Percentiles rank a stretch among this genome's conserved stretches.
Conservation (phyloP, 2,888 invertebrate species). For the Subacronicta megacephala region DNA sequence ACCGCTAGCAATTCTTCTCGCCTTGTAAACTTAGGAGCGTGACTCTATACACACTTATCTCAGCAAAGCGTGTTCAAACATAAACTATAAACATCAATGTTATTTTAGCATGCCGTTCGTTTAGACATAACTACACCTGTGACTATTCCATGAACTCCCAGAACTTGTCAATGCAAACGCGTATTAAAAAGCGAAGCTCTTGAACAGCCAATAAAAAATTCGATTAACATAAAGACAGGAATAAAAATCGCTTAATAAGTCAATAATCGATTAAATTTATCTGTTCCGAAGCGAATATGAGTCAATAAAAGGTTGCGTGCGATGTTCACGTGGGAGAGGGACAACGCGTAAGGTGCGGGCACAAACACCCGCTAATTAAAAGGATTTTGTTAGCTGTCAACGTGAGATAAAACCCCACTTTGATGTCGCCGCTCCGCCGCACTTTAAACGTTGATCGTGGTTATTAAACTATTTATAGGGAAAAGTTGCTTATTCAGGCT, state of each 20-base stretch:
- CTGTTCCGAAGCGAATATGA: conserved; percentile 58
- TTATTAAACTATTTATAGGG: conserved; percentile 58
- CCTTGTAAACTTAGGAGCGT: conserved; percentile 41
- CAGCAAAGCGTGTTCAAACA: conserved; percentile 38
- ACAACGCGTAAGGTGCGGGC: conserved; percentile 58
- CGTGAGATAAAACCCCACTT: conserved; percentile 81
- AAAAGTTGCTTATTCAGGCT: conserved; percentile 52
- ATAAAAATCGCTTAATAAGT: conserved; percentile 40
- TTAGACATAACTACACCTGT: conserved; percentile 18
- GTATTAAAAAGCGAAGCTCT: conserved; percentile 9
- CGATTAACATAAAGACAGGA: conserved; percentile 34
- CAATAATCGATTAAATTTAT: conserved; percentile 52
- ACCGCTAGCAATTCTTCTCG: conserved; percentile 32
- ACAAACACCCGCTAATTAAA: conserved; percentile 83
- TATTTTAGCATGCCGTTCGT: conserved; percentile 33
- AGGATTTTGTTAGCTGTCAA: conserved; percentile 89
- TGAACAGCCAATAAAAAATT: conserved; percentile 32
- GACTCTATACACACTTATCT: conserved; percentile 43
- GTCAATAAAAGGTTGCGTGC: conserved; percentile 61
- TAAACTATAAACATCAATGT: conserved; percentile 43
- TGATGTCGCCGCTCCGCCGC: conserved; percentile 73
- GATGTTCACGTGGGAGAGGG: conserved; percentile 69
- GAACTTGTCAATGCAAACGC: conserved; percentile 30
- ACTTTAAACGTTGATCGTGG: conserved; percentile 57
- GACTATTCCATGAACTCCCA: conserved; percentile 20